phyloP scores from a whole-genome alignment of 2,888 invertebrate genomes.

The Yponomeuta sedellus region DNA sequence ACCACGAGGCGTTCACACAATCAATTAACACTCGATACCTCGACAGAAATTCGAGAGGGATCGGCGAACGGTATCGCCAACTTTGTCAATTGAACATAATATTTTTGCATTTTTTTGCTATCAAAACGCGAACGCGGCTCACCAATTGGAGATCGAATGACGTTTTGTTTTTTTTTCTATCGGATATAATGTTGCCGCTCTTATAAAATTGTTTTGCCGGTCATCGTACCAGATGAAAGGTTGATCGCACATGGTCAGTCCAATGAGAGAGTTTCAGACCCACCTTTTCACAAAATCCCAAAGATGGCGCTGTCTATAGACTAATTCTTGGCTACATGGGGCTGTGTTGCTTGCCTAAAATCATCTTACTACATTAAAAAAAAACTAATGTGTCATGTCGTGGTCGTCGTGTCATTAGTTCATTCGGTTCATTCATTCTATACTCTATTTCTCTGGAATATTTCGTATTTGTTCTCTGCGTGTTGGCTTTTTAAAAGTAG shows the following conservation, averaged over 20 bases:
- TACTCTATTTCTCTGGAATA: too few species aligned
- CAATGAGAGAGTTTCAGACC: too few species aligned
- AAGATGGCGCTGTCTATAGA: too few species aligned
- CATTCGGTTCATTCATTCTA: too few species aligned
- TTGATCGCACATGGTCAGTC: neutral
- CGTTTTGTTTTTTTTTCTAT: conserved; percentile 27
- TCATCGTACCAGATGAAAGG: neutral
- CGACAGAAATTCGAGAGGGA: neutral
- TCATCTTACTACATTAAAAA: too few species aligned
- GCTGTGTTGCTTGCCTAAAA: too few species aligned
- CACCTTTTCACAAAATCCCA: too few species aligned
- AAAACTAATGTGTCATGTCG: too few species aligned
- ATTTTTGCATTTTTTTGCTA: conserved; percentile 44
- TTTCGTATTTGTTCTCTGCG: too few species aligned
- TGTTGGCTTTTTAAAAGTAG: too few species aligned
- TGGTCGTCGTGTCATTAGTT: too few species aligned
- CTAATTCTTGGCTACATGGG: too few species aligned
- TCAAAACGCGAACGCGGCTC: conserved; percentile 54
- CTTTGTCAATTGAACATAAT: conserved; percentile 21
- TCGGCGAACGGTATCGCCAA: conserved; percentile 1
- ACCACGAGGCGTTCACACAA: neutral
- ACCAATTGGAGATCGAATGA: conserved; percentile 51
- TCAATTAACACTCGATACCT: neutral
- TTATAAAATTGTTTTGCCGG: neutral
- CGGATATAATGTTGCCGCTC: neutral